Evolutionary conservation across 1,140 invertebrate genomes (phyloP), one percentile per base, ranked within the genome.

Genomic region (Caenorhabditis briggsae): DNA sequence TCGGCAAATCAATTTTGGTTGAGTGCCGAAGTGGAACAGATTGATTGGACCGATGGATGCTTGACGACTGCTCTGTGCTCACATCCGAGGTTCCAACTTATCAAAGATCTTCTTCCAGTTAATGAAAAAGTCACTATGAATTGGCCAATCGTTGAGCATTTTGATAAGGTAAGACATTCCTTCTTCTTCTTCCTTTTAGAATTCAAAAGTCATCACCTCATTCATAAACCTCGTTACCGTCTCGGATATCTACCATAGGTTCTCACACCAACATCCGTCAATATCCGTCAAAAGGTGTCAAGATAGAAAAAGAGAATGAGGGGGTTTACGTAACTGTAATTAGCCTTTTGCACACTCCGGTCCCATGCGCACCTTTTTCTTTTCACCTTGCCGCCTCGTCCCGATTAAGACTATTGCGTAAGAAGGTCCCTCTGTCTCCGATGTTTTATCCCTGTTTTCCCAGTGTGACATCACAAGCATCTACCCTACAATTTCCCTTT

Each of bases 11-110:
- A 78, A 23, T 78, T 88, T 84, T 88, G 88, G 88, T 50, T 88
- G 20, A 88, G 88, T 46, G 86, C 55, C 23, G 86, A 88, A 41
- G 33, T 88, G 11, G 55, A 59, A n/a, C 55, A 55, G 18, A 87
- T 88, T 46, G 88, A 88, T 33, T 88, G 88, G 88, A 86, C 55
- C 33, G 85, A 86, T 48, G 85, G 88, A n/a, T 88, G 88, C 53
- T 87, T 88, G 43, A 88, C 88, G n/a, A 88, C 88, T 58, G 86
- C 82, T 18, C 23, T 50, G 18, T 88, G 88, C 53, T 61, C 48
- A 16, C 86, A 88, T 65, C 86, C 88, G 16, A 56, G 86, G 74
- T 88, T 88, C 82, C 78, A 86, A 50, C 20, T 88, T 5, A 23
- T 87, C 23, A 61, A 86, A 64, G 87, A 88, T 50, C 20, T 88